Conservation (phyloP, 2,797 vertebrate genomes). For the Emys orbicularis region DNA sequence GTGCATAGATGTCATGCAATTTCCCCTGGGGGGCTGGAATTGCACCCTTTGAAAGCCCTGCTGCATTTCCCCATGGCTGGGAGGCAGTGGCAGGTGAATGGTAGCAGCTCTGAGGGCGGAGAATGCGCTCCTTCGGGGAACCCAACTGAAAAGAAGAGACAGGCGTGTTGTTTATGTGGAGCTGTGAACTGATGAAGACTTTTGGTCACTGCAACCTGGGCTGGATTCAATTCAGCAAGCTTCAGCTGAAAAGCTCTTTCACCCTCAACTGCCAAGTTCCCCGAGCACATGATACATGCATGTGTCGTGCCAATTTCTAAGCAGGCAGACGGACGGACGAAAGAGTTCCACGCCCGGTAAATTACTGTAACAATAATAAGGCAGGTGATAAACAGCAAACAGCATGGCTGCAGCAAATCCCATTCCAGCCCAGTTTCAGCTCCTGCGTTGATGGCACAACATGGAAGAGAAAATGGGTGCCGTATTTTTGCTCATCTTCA, state of each 20-base stretch:
- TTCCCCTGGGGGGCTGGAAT: constrained; percentile 79
- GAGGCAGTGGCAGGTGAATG: constrained; percentile 48
- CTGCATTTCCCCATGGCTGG: constrained; percentile 61
- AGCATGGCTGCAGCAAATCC: neutral
- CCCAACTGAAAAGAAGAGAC: constrained; percentile 68
- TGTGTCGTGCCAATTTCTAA: neutral
- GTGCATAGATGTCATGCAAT: constrained; percentile 41
- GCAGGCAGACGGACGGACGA: neutral
- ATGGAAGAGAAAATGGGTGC: neutral
- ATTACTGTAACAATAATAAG: neutral
- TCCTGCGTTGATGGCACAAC: neutral
- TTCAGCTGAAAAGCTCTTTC: neutral
- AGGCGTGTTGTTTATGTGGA: neutral
- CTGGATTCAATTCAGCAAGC: neutral
- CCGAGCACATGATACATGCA: neutral
- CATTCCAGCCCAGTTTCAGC: neutral
- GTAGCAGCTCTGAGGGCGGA: constrained; percentile 80
- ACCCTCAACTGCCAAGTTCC: neutral
- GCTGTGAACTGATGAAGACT: neutral
- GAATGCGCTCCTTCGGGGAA: constrained; percentile 80
- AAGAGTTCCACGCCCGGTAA: neutral
- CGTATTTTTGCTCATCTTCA: neutral
- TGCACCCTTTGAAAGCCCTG: constrained; percentile 78
- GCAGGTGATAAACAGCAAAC: neutral
- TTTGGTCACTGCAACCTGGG: neutral